phyloP scores from a whole-genome alignment of 2,888 invertebrate genomes.

The Idaea straminata region DNA sequence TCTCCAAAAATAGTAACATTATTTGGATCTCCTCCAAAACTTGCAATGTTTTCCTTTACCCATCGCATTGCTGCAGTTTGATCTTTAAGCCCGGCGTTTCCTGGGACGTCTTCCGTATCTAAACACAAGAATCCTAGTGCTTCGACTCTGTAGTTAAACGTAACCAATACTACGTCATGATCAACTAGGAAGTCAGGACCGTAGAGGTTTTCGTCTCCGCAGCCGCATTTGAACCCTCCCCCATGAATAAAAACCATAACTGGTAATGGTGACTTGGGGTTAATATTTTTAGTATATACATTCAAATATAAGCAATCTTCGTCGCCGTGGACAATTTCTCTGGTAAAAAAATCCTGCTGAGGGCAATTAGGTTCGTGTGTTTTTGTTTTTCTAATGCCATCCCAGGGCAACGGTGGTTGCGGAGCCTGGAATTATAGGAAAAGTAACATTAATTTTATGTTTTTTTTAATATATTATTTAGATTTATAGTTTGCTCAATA shows the following conservation, averaged over 20 bases:
- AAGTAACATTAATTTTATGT: background rate
- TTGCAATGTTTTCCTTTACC: slow-evolving; percentile 43
- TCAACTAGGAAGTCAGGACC: slow-evolving; percentile 51
- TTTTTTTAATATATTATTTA: too few relatives aligned
- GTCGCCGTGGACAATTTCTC: slow-evolving; percentile 30
- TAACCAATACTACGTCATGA: slow-evolving; percentile 47
- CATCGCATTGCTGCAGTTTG: slow-evolving; percentile 47
- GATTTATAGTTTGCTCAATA: too few relatives aligned
- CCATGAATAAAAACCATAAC: slow-evolving; percentile 58
- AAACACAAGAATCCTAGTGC: slow-evolving; percentile 44
- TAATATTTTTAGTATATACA: slow-evolving; percentile 44
- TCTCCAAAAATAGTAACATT: slow-evolving; percentile 52
- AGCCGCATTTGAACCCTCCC: slow-evolving; percentile 46
- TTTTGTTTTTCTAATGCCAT: slow-evolving; percentile 40
- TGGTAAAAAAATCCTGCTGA: slow-evolving; percentile 38
- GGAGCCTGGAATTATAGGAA: slow-evolving; percentile 42
- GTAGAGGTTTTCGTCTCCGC: slow-evolving; percentile 40
- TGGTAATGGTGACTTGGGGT: slow-evolving; percentile 31
- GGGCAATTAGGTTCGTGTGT: slow-evolving; percentile 42
- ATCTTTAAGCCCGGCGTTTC: slow-evolving; percentile 52
- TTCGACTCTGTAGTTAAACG: slow-evolving; percentile 51
- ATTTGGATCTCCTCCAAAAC: slow-evolving; percentile 47
- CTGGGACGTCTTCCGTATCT: slow-evolving; percentile 46
- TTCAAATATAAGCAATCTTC: slow-evolving; percentile 55
- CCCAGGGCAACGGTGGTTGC: slow-evolving; percentile 42